Conservation (phyloP, 2,113 vertebrate genomes). For the Channa maculata region DNA sequence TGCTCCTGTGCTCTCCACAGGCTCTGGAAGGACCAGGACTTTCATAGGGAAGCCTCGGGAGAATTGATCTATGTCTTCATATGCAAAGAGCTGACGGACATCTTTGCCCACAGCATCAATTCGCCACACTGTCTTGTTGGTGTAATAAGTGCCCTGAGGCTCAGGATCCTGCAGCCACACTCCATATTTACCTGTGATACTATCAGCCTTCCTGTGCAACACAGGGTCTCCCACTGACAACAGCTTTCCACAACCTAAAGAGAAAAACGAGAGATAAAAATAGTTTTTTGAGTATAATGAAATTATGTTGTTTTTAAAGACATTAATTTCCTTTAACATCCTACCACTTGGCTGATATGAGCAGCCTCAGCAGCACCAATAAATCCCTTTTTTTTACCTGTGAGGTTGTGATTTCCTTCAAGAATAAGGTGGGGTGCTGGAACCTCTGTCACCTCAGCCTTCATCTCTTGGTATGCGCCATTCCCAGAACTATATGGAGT, state of each 20-base stretch:
- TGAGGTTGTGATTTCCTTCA: slow-evolving; percentile 59
- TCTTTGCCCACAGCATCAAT: slow-evolving; percentile 89
- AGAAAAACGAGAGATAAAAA: not conserved
- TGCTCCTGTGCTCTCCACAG: slow-evolving; percentile 91
- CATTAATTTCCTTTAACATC: not conserved
- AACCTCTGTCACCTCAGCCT: slow-evolving; percentile 88
- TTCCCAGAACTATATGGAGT: slow-evolving; percentile 74
- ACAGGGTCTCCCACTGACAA: slow-evolving; percentile 88
- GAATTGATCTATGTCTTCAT: slow-evolving; percentile 85
- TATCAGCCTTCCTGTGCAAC: slow-evolving; percentile 89
- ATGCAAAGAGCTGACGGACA: slow-evolving; percentile 90
- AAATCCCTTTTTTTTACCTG: slow-evolving; percentile 39
- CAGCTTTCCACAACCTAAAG: slow-evolving; percentile 89
- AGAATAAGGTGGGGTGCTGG: slow-evolving; percentile 81
- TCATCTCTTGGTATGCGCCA: slow-evolving; percentile 88
- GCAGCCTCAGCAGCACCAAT: not conserved
- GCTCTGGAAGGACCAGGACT: slow-evolving; percentile 87
- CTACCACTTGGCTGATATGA: no score
- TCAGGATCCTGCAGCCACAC: slow-evolving; percentile 95
- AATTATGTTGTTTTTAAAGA: not conserved
- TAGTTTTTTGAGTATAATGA: no score
- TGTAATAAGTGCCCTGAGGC: slow-evolving; percentile 80
- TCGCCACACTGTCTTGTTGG: slow-evolving; percentile 88
- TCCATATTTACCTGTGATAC: slow-evolving; percentile 91
- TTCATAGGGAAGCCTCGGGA: slow-evolving; percentile 85